phyloP scores from a whole-genome alignment of 2,113 vertebrate species.

The Anoura caudifer region DNA sequence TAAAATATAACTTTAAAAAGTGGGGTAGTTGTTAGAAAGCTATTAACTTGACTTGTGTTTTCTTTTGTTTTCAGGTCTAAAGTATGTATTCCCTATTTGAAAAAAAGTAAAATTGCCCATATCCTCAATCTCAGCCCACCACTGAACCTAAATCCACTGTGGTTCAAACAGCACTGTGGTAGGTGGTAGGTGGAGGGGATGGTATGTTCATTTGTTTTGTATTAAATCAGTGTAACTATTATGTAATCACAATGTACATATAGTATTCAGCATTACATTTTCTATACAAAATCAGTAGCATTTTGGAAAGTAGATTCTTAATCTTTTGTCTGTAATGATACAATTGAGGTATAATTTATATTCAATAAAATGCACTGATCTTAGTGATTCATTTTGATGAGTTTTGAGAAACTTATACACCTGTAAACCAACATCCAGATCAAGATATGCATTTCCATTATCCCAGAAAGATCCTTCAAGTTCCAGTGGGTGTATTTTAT shows the following conservation, averaged over 20 bases:
- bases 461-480: neutral
- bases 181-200: constrained; percentile 58
- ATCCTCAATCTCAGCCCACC: constrained; percentile 97
- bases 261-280: constrained; percentile 2
- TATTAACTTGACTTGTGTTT: constrained; percentile 21
- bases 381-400: constrained; percentile 28
- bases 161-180: constrained; percentile 97
- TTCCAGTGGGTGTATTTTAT: neutral
- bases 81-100: constrained; percentile 92
- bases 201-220: neutral
- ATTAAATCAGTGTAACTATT: neutral
- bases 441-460: neutral
- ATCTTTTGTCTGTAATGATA: neutral
- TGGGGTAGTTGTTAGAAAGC: neutral
- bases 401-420: neutral
- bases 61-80: constrained; percentile 88
- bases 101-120: constrained; percentile 91
- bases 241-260: neutral
- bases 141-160: constrained; percentile 94
- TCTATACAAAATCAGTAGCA: neutral
- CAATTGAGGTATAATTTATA: neutral
- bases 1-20: neutral
- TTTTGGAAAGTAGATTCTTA: constrained; percentile 30
- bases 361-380: neutral
- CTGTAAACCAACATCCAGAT: neutral